Evolutionary conservation across 2,113 vertebrate genomes (phyloP).

Genomic region (Aptenodytes forsteri): DNA sequence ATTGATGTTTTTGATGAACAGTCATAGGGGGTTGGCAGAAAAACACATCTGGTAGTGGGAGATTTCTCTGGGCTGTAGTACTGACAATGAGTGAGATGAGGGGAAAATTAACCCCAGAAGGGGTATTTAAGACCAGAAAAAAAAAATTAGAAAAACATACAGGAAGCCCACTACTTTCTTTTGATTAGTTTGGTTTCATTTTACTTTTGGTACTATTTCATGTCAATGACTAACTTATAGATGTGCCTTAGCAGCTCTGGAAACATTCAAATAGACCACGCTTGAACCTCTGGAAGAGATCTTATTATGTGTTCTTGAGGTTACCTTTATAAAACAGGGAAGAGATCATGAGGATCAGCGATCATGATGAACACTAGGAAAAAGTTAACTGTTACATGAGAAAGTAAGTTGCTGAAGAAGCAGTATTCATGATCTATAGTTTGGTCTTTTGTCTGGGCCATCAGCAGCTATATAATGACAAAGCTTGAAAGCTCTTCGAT

Average conservation of each 20-base stretch:
- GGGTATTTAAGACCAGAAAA: background rate
- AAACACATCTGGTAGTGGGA: background rate
- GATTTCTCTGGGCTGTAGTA: background rate
- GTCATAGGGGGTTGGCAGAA: background rate
- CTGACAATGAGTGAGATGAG: background rate
- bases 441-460: background rate
- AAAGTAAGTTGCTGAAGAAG: conserved; percentile 16
- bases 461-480: background rate
- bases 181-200: background rate
- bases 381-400: background rate
- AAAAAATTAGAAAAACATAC: background rate
- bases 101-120: background rate
- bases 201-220: background rate
- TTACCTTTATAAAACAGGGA: background rate
- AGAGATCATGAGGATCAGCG: background rate
- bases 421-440: background rate
- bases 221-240: background rate
- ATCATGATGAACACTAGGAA: background rate
- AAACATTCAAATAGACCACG: background rate
- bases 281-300: background rate
- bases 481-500: background rate
- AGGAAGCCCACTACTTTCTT: background rate
- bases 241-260: background rate
- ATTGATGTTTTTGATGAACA: background rate
- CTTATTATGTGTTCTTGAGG: background rate